Conservation (phyloP, 2,113 vertebrate genomes). For the Phyllostomus hastatus region DNA sequence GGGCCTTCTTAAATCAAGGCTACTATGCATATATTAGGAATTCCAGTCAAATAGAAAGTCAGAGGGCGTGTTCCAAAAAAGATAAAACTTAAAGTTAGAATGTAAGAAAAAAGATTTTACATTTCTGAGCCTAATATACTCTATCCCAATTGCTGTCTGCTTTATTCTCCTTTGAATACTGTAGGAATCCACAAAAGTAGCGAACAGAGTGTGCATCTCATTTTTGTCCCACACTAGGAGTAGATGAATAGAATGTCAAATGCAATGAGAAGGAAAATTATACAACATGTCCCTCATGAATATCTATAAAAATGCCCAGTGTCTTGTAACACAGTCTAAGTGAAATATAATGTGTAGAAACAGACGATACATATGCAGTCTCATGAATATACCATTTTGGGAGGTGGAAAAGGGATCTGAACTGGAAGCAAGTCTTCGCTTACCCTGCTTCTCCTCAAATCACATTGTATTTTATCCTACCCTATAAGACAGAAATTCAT, state of each 20-base stretch:
- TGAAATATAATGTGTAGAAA: neutral
- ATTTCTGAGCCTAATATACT: neutral
- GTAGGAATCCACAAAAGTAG: neutral
- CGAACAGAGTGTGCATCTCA: neutral
- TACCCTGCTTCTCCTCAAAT: neutral
- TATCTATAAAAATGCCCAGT: constrained; percentile 5
- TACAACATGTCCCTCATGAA: constrained; percentile 1
- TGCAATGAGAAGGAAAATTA: constrained; percentile 45
- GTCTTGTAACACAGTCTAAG: neutral
- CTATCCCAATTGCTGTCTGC: neutral
- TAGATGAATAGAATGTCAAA: constrained; percentile 5
- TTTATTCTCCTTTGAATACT: neutral
- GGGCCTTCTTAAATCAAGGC: neutral
- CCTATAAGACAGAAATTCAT: neutral
- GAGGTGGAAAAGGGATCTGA: neutral
- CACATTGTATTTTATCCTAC: neutral
- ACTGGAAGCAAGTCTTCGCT: constrained; percentile 5
- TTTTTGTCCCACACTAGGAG: neutral
- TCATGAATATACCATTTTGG: constrained; percentile 34
- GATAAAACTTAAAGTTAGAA: neutral
- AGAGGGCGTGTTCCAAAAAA: neutral
- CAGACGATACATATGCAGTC: neutral
- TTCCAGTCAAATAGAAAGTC: neutral
- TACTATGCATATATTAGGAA: neutral
- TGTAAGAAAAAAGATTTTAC: neutral